Conservation (phyloP, 1,140 invertebrate genomes). For the Macrobrachium nipponense region DNA sequence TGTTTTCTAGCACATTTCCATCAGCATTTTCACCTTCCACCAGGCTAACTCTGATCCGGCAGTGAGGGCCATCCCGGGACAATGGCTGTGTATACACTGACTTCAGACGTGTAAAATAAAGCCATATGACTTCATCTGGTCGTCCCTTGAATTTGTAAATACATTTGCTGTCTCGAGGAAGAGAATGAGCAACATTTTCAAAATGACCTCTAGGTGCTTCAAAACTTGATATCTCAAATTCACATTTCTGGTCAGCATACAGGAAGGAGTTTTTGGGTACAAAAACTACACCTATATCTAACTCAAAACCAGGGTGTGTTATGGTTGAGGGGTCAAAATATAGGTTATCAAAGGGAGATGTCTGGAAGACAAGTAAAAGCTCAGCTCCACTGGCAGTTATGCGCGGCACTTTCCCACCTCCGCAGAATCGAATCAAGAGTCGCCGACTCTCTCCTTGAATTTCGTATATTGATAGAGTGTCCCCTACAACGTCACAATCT, state of each 20-base stretch:
- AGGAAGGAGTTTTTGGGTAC: conserved; percentile 66
- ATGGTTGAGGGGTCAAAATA: conserved; percentile 59
- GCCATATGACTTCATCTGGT: conserved; percentile 64
- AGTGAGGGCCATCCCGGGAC: conserved; percentile 51
- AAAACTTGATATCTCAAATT: conserved; percentile 61
- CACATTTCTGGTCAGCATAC: conserved; percentile 60
- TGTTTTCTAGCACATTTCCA: conserved; percentile 56
- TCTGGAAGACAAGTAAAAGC: conserved; percentile 88
- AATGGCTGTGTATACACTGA: conserved; percentile 56
- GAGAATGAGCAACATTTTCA: conserved; percentile 63
- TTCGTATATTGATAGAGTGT: conserved; percentile 91
- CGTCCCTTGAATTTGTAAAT: conserved; percentile 60
- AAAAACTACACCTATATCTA: conserved; percentile 84
- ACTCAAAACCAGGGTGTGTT: conserved; percentile 80
- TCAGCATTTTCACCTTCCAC: conserved; percentile 53
- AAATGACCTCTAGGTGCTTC: conserved; percentile 59
- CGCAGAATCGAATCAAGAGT: conserved; percentile 90
- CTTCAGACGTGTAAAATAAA: conserved; percentile 62
- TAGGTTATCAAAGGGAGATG: conserved; percentile 82
- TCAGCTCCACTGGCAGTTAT: conserved; percentile 87
- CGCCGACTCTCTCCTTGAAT: conserved; percentile 85
- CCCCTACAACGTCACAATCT: conserved; percentile 87
- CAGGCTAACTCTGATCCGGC: conserved; percentile 52
- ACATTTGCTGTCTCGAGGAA: conserved; percentile 62
- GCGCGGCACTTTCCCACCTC: conserved; percentile 84